These are phyloP conservation scores for Planiliza haematocheilus DNA, from an alignment of 2,113 vertebrate species.

Conservation along the genomic window DNA sequence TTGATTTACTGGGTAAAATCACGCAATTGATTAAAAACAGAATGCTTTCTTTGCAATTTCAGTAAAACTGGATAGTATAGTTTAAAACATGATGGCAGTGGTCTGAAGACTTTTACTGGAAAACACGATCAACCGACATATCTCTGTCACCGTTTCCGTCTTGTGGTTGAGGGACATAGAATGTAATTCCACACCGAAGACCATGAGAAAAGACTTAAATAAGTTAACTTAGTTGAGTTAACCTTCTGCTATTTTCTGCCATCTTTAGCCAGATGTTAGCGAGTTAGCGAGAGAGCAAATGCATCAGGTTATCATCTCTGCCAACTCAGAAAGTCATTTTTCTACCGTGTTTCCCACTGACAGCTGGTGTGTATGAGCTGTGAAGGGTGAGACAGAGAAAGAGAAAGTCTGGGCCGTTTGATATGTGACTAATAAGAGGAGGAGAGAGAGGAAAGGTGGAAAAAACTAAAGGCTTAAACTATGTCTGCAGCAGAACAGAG, in stretches of 20 bases:
- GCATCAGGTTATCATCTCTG: constrained; percentile 40
- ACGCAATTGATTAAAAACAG: background rate
- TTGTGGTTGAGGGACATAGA: background rate
- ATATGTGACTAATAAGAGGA: constrained; percentile 53
- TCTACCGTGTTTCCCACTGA: constrained; percentile 39
- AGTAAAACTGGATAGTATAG: background rate
- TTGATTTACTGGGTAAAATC: background rate
- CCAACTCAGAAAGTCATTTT: constrained; percentile 27
- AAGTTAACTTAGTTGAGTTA: constrained; percentile 7
- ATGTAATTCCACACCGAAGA: background rate
- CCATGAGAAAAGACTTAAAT: background rate
- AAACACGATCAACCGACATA: background rate
- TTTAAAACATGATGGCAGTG: background rate
- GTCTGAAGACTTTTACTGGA: too few relatives aligned
- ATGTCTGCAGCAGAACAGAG: constrained; percentile 5
- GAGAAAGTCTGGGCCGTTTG: constrained; percentile 57
- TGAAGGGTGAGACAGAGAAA: constrained; percentile 13
- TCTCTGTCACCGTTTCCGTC: background rate
- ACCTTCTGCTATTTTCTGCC: constrained; percentile 27
- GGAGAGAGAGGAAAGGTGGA: constrained; percentile 2
- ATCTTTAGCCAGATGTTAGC: constrained; percentile 42
- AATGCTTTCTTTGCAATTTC: background rate
- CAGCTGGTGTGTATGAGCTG: constrained; percentile 30
- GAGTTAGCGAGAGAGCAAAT: constrained; percentile 16
- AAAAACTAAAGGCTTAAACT: background rate